These are phyloP conservation scores for Callipepla squamata DNA, from an alignment of 2,113 vertebrate genomes.

Conservation along the genomic window DNA sequence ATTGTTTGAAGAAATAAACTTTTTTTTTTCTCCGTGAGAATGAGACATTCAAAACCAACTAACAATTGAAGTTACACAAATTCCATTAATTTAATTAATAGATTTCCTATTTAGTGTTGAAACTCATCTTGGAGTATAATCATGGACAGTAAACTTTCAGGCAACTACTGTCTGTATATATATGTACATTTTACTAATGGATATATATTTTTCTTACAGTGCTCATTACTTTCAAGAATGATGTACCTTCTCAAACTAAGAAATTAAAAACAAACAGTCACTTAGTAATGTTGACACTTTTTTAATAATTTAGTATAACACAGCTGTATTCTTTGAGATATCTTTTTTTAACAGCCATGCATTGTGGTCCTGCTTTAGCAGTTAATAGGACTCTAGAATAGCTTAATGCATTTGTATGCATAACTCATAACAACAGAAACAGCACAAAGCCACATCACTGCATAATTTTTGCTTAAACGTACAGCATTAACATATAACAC, in stretches of 20 bases:
- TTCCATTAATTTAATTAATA: not conserved
- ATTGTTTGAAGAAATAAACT: not conserved
- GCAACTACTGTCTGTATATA: not conserved
- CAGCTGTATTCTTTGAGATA: not conserved
- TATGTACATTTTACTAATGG: not conserved
- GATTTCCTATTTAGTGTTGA: not conserved
- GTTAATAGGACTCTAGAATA: not conserved
- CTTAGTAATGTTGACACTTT: not conserved
- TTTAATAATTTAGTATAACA: not conserved
- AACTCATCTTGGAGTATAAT: not conserved
- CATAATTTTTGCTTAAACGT: not conserved
- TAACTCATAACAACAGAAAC: not conserved
- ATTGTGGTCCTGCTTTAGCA: not conserved
- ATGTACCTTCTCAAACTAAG: not conserved
- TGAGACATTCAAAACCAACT: not conserved
- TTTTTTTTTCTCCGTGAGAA: not conserved
- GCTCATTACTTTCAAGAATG: not conserved
- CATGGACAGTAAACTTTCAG: not conserved
- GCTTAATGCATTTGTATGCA: not conserved
- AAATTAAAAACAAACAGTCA: not conserved
- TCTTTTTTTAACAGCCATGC: not conserved
- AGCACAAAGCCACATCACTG: not conserved
- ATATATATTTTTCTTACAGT: not conserved
- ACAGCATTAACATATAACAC: not conserved
- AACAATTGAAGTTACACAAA: not conserved